Percentiles rank a stretch among this genome's conserved stretches.
phyloP scores from a whole-genome alignment of 2,797 vertebrate species.

The Cheirogaleus major region DNA sequence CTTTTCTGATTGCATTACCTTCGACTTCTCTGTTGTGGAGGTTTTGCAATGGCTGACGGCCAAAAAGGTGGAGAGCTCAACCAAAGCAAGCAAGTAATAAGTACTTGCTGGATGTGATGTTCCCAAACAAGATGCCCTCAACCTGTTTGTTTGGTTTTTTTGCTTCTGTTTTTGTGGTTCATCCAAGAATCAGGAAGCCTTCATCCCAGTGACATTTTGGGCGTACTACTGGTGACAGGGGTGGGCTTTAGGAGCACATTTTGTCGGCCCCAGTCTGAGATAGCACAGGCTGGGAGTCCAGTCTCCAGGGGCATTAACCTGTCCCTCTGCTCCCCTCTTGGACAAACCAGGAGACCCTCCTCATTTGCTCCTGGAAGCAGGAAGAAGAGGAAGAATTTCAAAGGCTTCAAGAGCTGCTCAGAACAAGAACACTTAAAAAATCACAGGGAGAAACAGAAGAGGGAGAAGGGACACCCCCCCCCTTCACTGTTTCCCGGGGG shows the following conservation, averaged over 20 bases:
- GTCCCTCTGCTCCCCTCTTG: background rate
- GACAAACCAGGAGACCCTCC: background rate
- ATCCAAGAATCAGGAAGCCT: background rate
- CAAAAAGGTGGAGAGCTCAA: background rate
- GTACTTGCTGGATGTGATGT: background rate
- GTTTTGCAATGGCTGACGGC: background rate
- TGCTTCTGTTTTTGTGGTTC: background rate
- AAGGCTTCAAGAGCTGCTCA: background rate
- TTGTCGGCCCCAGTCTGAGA: background rate
- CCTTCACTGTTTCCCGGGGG: background rate
- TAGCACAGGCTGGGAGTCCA: background rate
- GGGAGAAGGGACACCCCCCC: background rate
- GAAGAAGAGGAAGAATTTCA: background rate
- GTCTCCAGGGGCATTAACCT: background rate
- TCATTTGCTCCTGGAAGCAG: background rate
- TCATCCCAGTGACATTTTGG: background rate
- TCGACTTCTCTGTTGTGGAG: background rate
- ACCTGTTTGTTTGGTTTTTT: background rate
- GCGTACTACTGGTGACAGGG: fast-evolving
- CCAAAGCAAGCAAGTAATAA: background rate
- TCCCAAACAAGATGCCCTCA: background rate
- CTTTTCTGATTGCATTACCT: background rate
- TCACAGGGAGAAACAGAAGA: background rate
- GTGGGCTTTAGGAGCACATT: background rate
- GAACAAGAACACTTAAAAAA: background rate